A percentile compares a stretch with the other conserved stretches of the same genome.
Conservation (phyloP, 2,888 invertebrate genomes). For the Polydrusus cervinus region DNA sequence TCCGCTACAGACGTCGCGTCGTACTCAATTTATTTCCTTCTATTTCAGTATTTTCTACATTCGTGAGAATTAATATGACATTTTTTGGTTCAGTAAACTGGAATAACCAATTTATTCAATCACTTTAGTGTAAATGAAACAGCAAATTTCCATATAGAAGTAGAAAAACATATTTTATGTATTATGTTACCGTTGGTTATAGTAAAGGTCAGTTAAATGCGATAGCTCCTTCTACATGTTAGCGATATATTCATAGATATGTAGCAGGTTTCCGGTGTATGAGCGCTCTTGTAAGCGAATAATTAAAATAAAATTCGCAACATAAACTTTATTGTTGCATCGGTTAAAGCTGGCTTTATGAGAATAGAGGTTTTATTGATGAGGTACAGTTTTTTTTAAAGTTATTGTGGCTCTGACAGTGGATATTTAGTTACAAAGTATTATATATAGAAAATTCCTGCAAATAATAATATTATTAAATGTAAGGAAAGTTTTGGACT, state of each 20-base stretch:
- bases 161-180: too few relatives aligned
- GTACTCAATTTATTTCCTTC: too few relatives aligned
- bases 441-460: neutral
- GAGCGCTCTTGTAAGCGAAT: slow-evolving; percentile 59
- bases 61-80: too few relatives aligned
- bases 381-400: neutral
- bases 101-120: too few relatives aligned
- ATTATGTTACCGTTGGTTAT: too few relatives aligned
- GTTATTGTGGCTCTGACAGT: neutral
- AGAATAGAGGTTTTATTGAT: slow-evolving; percentile 26
- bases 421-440: neutral
- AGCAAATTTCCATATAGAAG: too few relatives aligned
- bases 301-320: slow-evolving; percentile 61
- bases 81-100: too few relatives aligned
- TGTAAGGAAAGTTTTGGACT: too few relatives aligned
- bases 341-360: slow-evolving; percentile 26
- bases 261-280: slow-evolving; percentile 61
- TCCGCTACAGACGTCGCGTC: too few relatives aligned
- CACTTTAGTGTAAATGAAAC: too few relatives aligned
- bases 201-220: neutral
- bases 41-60: too few relatives aligned
- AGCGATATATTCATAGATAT: slow-evolving; percentile 61
- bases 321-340: slow-evolving; percentile 55
- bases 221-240: neutral
- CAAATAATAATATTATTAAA: too few relatives aligned